Evolutionary conservation across 1,140 invertebrate genomes (phyloP).

Genomic region (Linepithema humile): DNA sequence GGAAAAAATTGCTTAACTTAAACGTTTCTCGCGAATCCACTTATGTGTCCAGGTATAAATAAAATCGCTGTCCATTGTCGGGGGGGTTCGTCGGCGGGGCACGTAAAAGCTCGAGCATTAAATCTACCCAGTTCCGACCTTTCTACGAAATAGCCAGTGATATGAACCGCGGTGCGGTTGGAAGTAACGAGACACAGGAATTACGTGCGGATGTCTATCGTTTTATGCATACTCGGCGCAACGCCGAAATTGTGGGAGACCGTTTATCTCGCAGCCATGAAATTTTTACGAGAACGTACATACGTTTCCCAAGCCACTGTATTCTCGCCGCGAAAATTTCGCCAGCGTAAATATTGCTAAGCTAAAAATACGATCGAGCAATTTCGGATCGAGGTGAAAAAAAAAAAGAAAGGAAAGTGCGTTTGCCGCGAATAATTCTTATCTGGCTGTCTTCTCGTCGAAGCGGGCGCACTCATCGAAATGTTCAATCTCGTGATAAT

Average conservation of each 20-base stretch:
- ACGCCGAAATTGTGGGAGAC: conserved; percentile 20
- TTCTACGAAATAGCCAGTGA: neutral
- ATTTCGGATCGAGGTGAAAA: neutral
- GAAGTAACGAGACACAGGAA: conserved; percentile 14
- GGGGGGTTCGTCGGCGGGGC: neutral
- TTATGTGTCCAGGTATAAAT: neutral
- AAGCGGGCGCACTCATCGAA: neutral
- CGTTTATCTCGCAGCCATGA: conserved; percentile 30
- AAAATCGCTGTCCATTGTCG: neutral
- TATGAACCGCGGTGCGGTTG: neutral
- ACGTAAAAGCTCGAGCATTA: neutral
- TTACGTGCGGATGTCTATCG: conserved; percentile 39
- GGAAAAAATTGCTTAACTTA: conserved; percentile 2
- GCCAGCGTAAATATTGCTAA: conserved; percentile 3
- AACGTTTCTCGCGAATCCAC: conserved; percentile 21
- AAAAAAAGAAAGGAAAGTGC: neutral
- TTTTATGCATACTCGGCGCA: conserved; percentile 30
- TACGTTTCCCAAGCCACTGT: conserved; percentile 27
- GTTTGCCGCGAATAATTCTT: neutral
- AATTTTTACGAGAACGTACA: conserved; percentile 45
- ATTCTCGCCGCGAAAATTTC: conserved; percentile 1
- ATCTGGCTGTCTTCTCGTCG: neutral
- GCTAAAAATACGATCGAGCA: conserved; percentile 1
- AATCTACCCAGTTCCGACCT: neutral
- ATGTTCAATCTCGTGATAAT: conserved; percentile 30